phyloP scores from a whole-genome alignment of 2,113 vertebrate species.

The Lasiurus borealis region DNA sequence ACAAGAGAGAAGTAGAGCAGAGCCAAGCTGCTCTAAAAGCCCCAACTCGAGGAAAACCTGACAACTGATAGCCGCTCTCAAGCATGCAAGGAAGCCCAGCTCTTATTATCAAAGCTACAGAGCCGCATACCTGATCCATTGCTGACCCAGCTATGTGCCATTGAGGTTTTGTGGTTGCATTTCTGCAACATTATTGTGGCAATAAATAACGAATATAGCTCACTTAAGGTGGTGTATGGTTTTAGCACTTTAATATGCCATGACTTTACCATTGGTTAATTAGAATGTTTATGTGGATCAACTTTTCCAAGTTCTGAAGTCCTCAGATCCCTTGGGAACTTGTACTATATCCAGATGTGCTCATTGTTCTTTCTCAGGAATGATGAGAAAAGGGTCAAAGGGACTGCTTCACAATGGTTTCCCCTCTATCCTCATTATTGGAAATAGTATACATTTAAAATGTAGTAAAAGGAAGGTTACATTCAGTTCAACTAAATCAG shows the following conservation, averaged over 20 bases:
- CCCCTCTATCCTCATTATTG: not conserved
- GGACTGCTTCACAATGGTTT: not conserved
- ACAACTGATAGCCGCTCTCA: not conserved
- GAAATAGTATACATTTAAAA: not conserved
- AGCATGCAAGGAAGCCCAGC: not conserved
- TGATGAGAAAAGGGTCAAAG: not conserved
- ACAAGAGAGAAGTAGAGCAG: not conserved
- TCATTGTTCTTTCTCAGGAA: not conserved
- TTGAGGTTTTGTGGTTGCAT: not conserved
- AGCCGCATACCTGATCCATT: not conserved
- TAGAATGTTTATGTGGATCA: not conserved
- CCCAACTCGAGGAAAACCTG: not conserved
- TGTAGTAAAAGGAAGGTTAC: not conserved
- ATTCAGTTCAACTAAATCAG: not conserved
- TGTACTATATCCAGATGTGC: not conserved
- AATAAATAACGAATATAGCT: not conserved
- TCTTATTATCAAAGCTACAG: not conserved
- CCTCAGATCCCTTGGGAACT: not conserved
- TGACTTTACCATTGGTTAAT: not conserved
- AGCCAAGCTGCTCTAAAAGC: not conserved
- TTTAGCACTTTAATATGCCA: not conserved
- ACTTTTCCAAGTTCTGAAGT: not conserved
- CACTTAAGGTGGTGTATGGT: not conserved
- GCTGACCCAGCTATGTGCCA: not conserved
- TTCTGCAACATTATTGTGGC: not conserved